Evolutionary conservation across 2,888 invertebrate species (phyloP).

Genomic region (Dioctria linearis): DNA sequence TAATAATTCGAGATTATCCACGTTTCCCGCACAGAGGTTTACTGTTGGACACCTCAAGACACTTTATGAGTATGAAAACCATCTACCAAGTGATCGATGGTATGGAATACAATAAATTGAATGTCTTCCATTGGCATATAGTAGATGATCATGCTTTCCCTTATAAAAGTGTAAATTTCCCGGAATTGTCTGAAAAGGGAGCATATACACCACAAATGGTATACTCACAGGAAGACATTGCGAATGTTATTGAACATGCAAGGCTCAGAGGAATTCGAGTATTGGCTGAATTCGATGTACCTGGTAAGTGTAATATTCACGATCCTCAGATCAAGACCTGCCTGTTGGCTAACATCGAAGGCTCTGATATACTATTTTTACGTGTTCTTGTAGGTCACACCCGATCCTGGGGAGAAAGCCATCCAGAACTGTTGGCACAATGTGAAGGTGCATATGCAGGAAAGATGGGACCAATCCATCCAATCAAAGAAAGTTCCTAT

Average conservation of each 20-base stretch:
- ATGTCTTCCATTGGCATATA: slow-evolving; percentile 97
- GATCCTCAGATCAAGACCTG: no score
- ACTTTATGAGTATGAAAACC: slow-evolving; percentile 80
- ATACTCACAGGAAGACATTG: slow-evolving; percentile 78
- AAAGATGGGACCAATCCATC: slow-evolving; percentile 86
- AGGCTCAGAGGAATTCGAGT: slow-evolving; percentile 88
- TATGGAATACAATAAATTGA: slow-evolving; percentile 93
- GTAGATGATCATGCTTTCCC: slow-evolving; percentile 95
- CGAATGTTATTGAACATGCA: slow-evolving; percentile 82
- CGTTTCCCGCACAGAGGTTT: slow-evolving; percentile 87
- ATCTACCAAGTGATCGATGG: slow-evolving; percentile 82
- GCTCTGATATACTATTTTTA: no score
- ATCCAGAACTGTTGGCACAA: slow-evolving; percentile 80
- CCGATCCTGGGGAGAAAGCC: slow-evolving; percentile 86
- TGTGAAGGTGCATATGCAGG: slow-evolving; percentile 76
- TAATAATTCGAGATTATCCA: slow-evolving; percentile 82
- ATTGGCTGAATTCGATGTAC: slow-evolving; percentile 92
- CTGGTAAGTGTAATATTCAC: no score
- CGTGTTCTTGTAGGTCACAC: slow-evolving; percentile 78
- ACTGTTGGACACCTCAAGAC: slow-evolving; percentile 89
- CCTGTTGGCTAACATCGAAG: no score
- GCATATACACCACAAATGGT: slow-evolving; percentile 78
- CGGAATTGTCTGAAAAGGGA: slow-evolving; percentile 82
- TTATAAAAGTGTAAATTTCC: slow-evolving; percentile 84
- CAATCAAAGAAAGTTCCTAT: slow-evolving; percentile 78